A percentile compares a stretch with the other conserved stretches of the same genome.
phyloP scores from a whole-genome alignment of 2,113 vertebrate species.

The Tringa solitaria region DNA sequence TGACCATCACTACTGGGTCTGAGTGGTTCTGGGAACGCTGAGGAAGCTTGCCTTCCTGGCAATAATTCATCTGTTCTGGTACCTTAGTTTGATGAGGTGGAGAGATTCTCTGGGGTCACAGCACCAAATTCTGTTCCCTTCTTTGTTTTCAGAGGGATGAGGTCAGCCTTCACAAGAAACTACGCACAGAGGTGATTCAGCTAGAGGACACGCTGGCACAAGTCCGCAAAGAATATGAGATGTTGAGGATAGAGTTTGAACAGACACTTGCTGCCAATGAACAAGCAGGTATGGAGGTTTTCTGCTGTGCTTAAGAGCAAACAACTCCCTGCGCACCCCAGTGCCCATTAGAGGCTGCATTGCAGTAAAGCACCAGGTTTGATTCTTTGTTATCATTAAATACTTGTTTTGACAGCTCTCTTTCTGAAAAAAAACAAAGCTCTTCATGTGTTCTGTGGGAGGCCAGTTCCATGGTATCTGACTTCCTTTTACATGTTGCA shows the following conservation, averaged over 20 bases:
- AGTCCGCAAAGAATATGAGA: slow-evolving; percentile 97
- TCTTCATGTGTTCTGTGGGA: neutral
- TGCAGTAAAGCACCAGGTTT: neutral
- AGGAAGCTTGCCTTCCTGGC: neutral
- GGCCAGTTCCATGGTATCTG: neutral
- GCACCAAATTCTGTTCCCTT: neutral
- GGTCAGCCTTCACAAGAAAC: slow-evolving; percentile 92
- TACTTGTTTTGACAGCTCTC: neutral
- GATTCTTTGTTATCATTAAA: neutral
- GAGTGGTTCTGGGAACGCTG: neutral
- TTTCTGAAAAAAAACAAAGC: neutral
- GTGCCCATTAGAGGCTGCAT: neutral
- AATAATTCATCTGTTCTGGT: neutral
- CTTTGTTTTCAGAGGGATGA: slow-evolving; percentile 86
- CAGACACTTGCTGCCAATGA: slow-evolving; percentile 97
- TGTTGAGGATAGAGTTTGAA: slow-evolving; percentile 97
- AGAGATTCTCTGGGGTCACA: neutral
- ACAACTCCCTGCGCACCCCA: accelerated
- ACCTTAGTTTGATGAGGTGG: neutral
- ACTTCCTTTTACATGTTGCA: neutral
- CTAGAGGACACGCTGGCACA: slow-evolving; percentile 96
- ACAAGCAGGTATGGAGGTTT: slow-evolving; percentile 85
- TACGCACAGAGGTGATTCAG: slow-evolving; percentile 96
- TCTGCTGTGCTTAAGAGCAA: neutral
- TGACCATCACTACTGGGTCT: neutral